A percentile compares a stretch with the other conserved stretches of the same genome.
Evolutionary conservation across 2,797 vertebrate genomes (phyloP).

Genomic region (Pitangus sulphuratus): DNA sequence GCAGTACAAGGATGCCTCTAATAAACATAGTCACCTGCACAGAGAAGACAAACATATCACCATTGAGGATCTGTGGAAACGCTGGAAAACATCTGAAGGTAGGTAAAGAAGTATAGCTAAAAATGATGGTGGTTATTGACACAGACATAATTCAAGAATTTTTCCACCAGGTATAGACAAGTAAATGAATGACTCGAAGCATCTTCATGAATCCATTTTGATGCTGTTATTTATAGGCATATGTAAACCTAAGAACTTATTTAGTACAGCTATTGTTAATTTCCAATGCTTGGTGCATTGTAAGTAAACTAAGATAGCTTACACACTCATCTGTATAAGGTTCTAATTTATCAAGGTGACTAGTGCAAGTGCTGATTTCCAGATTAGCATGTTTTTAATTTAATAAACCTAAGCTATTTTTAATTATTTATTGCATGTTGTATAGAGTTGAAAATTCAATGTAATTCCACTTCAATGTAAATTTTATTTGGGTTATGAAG

Average conservation of each 20-base stretch:
- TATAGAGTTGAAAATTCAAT: not conserved
- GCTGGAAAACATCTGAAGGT: slow-evolving; percentile 97
- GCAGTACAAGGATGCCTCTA: slow-evolving; percentile 91
- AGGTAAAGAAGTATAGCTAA: not conserved
- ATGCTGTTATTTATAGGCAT: not conserved
- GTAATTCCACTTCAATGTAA: not conserved
- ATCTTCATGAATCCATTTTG: not conserved
- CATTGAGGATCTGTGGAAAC: slow-evolving; percentile 94
- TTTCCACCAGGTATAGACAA: not conserved
- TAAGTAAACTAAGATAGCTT: not conserved
- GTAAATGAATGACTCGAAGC: not conserved
- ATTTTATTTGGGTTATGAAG: not conserved
- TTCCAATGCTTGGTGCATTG: not conserved
- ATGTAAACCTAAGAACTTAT: not conserved
- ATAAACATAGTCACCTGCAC: slow-evolving; percentile 96
- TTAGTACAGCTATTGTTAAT: not conserved
- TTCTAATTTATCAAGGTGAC: not conserved
- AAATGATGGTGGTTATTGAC: not conserved
- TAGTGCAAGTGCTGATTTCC: not conserved
- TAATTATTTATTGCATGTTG: not conserved
- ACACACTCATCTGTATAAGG: not conserved
- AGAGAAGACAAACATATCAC: slow-evolving; percentile 98
- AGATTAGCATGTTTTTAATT: not conserved
- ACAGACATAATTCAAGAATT: not conserved
- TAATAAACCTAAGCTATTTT: not conserved